Conservation (phyloP, 2,797 vertebrate genomes). For the Anolis apletophallus region DNA sequence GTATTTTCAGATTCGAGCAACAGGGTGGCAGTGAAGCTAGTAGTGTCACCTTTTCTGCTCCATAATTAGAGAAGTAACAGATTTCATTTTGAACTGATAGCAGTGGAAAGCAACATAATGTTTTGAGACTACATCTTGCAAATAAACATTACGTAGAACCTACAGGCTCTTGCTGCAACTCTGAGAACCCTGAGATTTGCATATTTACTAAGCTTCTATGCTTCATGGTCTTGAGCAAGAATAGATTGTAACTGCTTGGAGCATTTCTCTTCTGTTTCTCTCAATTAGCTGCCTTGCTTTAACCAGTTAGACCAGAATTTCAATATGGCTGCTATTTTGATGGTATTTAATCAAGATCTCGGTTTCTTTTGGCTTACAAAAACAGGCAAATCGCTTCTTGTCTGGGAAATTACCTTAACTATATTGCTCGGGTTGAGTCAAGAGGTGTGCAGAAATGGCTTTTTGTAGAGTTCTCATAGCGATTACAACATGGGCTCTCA, state of each 20-base stretch:
- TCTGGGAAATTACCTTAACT: conserved; percentile 18
- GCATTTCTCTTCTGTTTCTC: neutral
- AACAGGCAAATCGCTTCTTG: neutral
- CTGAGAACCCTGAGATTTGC: neutral
- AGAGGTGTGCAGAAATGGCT: neutral
- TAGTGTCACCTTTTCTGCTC: too few relatives aligned
- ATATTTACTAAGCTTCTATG: neutral
- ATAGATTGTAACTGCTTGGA: neutral
- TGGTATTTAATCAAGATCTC: conserved; percentile 12
- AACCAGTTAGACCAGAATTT: neutral
- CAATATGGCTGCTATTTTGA: conserved; percentile 4
- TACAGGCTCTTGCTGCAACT: neutral
- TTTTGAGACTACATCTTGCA: neutral
- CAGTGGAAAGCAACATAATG: neutral
- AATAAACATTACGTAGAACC: neutral
- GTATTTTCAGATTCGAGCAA: neutral
- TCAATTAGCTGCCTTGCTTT: neutral
- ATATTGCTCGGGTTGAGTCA: neutral
- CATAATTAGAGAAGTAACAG: neutral
- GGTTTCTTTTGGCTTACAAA: conserved; percentile 1
- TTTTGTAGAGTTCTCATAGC: neutral
- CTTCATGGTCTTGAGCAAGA: neutral
- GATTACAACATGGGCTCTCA: conserved; percentile 12
- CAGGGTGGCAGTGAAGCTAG: neutral
- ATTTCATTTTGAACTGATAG: neutral